phyloP scores from a whole-genome alignment of 92 coral and sea anemone species.

The Epizoanthus ramosus region DNA sequence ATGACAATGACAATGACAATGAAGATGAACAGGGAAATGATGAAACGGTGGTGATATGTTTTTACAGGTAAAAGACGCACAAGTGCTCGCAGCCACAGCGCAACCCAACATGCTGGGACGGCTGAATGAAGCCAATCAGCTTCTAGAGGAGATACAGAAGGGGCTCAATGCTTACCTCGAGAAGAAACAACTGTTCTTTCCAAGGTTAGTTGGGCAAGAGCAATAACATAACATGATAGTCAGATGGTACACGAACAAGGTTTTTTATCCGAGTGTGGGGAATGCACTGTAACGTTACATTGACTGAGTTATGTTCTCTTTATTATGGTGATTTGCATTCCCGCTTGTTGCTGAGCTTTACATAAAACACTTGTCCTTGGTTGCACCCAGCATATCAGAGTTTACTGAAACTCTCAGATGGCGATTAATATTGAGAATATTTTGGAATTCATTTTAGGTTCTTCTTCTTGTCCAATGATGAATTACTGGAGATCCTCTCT shows the following conservation, averaged over 20 bases:
- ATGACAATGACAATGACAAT: neutral
- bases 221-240: neutral
- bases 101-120: slow-evolving; percentile 98
- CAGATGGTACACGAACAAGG: too few relatives aligned
- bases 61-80: slow-evolving; percentile 82
- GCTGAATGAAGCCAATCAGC: slow-evolving; percentile 89
- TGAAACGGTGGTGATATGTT: neutral
- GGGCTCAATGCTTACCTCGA: slow-evolving; percentile 98
- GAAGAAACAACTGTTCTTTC: slow-evolving; percentile 97
- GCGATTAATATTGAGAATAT: neutral
- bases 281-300: too few relatives aligned
- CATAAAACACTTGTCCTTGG: too few relatives aligned
- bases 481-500: slow-evolving; percentile 94
- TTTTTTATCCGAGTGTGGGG: too few relatives aligned
- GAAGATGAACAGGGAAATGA: neutral
- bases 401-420: too few relatives aligned
- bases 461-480: slow-evolving; percentile 98
- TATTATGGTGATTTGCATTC: too few relatives aligned
- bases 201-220: slow-evolving; percentile 63
- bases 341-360: too few relatives aligned
- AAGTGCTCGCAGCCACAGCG: slow-evolving; percentile 89
- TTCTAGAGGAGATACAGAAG: slow-evolving; percentile 97
- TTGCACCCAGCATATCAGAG: too few relatives aligned
- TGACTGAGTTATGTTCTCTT: too few relatives aligned
- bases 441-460: slow-evolving; percentile 56